Base-by-base conservation (phyloP, 1,140 invertebrate genomes). In the Polypedilum vanderplanki region DNA sequence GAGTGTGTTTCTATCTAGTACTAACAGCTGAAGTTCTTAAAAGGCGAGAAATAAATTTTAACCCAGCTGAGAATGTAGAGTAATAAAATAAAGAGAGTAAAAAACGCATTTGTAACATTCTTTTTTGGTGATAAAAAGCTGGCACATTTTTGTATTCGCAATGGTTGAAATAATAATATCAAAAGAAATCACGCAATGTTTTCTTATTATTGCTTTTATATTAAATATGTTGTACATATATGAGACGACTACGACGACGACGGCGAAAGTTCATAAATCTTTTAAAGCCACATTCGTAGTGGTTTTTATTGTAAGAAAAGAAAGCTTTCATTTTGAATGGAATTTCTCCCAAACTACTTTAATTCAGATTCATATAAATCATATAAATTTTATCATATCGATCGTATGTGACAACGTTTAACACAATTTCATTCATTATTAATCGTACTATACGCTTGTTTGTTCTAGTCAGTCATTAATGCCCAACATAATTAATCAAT, bases 101-200 rank as follows among this genome's bases (percentile, higher is more conserved):
- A 57, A 57, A 57, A 57, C 46, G 46, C 46, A 57, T 57, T 57
- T 57, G 46, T n/a, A 57, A 57, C 4, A 12, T 46, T 57, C 46
- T 57, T 57, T 57, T n/a, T 57, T 15, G 4, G 46, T n/a, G 46
- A 4, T 57, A n/a, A 9, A 15, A 57, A 57, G n/a, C 46, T 57
- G 46, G 46, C 46, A 57, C 46, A 57, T n/a, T 57, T 57, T 57
- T 57, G 46, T 57, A 57, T 57, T 57, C 46, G n/a, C 12, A 57
- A 57, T 46, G 41, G 41, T 46, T 9, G 41, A 9, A 46, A 46
- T 12, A 57, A 15, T 15, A 57, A 57, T 12, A 57, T 57, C n/a
- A 57, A 57, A 57, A 15, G 12, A n/a, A 57, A 57, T 57, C 46
- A 57, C 46, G 46, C 46, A 57, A 57, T 57, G 46, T 57, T 12